These are phyloP conservation scores for Hypsibius dujardini DNA, from an alignment of 1,140 invertebrate species.

Conservation along the genomic window DNA sequence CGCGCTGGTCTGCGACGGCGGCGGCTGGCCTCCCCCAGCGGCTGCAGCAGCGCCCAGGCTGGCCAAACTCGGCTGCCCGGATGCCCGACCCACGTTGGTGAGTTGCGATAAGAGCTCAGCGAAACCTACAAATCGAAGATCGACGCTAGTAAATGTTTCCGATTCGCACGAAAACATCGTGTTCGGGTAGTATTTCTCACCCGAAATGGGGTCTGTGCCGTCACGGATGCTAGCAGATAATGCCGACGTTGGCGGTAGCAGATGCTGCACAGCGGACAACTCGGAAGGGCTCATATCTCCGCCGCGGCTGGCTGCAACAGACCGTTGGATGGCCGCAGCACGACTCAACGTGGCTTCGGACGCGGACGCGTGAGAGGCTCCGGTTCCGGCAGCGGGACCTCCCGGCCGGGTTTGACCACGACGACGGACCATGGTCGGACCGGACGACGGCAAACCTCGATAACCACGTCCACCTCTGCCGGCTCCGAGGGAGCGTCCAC, in stretches of 20 bases:
- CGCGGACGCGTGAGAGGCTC: not conserved
- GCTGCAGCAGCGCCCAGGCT: too few relatives aligned
- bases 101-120: slow-evolving; percentile 11
- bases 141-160: not conserved
- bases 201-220: not conserved
- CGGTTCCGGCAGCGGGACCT: not conserved
- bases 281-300: too few relatives aligned
- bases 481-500: not conserved
- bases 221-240: not conserved
- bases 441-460: not conserved
- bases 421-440: not conserved
- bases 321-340: too few relatives aligned
- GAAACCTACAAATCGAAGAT: not conserved
- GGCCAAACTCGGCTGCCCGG: not conserved
- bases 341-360: not conserved
- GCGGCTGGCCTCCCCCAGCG: too few relatives aligned
- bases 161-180: not conserved
- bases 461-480: not conserved
- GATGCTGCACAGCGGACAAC: not conserved
- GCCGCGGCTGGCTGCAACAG: too few relatives aligned
- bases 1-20: too few relatives aligned
- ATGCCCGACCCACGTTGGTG: not conserved
- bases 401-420: not conserved
- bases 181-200: not conserved
- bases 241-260: slow-evolving; percentile 2